Conservation (phyloP, 2,888 invertebrate species). For the Caenorhabditis imperialis region DNA sequence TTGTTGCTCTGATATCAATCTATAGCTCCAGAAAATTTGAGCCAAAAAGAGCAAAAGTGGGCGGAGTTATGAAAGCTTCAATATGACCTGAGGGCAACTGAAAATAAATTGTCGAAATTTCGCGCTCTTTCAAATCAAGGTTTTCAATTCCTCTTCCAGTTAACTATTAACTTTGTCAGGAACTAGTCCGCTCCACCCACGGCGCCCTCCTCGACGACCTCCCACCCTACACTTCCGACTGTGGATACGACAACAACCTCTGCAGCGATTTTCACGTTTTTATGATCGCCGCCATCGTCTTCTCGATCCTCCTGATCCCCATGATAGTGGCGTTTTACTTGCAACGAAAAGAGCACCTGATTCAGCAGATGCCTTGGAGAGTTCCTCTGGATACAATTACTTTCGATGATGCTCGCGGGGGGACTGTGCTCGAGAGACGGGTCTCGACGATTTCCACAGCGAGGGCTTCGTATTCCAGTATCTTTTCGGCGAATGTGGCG, state of each 20-base stretch:
- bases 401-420: constrained; percentile 31
- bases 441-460: constrained; percentile 48
- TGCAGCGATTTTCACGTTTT: constrained; percentile 60
- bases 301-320: constrained; percentile 53
- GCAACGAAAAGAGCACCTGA: constrained; percentile 63
- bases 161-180: too few species aligned
- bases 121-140: too few species aligned
- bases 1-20: too few species aligned
- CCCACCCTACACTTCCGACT: constrained; percentile 53
- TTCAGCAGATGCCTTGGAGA: constrained; percentile 66
- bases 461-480: constrained; percentile 41
- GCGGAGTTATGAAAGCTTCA: too few species aligned
- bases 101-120: too few species aligned
- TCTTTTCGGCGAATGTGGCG: constrained; percentile 29
- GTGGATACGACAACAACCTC: constrained; percentile 57
- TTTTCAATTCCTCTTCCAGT: too few species aligned
- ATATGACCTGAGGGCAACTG: too few species aligned
- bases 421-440: constrained; percentile 25
- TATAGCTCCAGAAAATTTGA: too few species aligned
- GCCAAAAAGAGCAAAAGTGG: too few species aligned
- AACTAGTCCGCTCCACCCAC: neutral
- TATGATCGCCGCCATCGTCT: constrained; percentile 50
- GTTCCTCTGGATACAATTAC: constrained; percentile 53
- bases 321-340: constrained; percentile 61
- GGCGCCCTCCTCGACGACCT: constrained; percentile 38